Base-by-base conservation (phyloP, 2,888 invertebrate genomes). In the Xestia rhomboidea region DNA sequence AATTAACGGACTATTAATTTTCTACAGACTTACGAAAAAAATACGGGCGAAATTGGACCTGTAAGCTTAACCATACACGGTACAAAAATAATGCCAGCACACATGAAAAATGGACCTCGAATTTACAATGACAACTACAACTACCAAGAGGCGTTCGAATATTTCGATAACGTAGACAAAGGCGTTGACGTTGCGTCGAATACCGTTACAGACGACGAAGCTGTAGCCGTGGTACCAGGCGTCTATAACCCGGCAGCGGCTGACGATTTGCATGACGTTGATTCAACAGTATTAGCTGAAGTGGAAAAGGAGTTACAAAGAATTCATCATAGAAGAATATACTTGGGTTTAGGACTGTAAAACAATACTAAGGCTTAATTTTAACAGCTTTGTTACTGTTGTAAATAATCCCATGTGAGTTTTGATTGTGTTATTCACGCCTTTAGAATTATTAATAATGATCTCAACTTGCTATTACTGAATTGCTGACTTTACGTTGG, bases 61-160 rank as follows among this genome's bases (percentile, higher is more conserved):
- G 94, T 97, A 0, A 95, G 93, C n/a, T 92, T 98, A 63, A 95
- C 97, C 57, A 92, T 98, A n/a, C 98, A 98, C 89, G 98, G 98
- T 3, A 98, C 98, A 0, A 95, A 93, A 78, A 94, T 97, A 72
- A 95, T 96, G 87, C 98, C 98, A 0, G 90, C 91, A 6, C 97
- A 98, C 89, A 97, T 98, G 96, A 94, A 90, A 85, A 92, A 95
- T 70, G 97, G 97, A 5, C 95, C 96, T 0, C 95, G 97, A 88
- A 92, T 94, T 81, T 97, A 97, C 90, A 95, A 97, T 80, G 91
- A 96, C 64, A 93, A 97, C 73, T 97, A 97, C 89, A 97, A 90
- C 71, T 90, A 91, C 68, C 85, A 91, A 78, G 89, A 91, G 46
- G 84, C 89, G 30, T 90, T 90, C 51, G 87, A 92, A 68, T 90